Conservation (phyloP, 2,113 vertebrate genomes). For the Azemiops feae region DNA sequence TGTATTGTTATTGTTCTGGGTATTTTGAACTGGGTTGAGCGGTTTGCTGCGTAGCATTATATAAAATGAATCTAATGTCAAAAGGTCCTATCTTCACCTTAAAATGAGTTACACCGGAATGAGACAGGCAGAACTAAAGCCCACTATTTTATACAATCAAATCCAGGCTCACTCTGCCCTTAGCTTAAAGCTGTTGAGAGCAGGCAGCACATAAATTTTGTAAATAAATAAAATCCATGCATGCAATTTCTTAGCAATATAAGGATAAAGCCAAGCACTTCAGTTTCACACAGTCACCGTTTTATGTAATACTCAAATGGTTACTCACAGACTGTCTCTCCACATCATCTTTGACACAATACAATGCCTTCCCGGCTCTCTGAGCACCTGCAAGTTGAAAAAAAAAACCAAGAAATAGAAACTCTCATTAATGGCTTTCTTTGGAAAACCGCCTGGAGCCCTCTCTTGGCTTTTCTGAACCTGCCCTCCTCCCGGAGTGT, state of each 20-base stretch:
- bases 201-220: not conserved
- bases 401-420: slow-evolving; percentile 43
- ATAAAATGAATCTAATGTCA: not conserved
- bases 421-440: not conserved
- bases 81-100: not conserved
- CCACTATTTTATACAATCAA: slow-evolving; percentile 10
- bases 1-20: not conserved
- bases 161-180: not conserved
- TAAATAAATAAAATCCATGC: not conserved
- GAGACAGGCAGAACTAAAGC: not conserved
- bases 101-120: rapidly evolving
- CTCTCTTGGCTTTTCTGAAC: not conserved
- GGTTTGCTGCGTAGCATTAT: not conserved
- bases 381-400: slow-evolving; percentile 62
- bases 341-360: slow-evolving; percentile 64
- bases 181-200: not conserved
- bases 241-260: not conserved
- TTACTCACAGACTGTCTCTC: slow-evolving; percentile 69
- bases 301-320: slow-evolving; percentile 22
- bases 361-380: slow-evolving; percentile 51
- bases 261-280: not conserved
- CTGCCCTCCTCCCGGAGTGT: not conserved
- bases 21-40: not conserved
- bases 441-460: not conserved
- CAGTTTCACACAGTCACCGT: not conserved